phyloP scores from a whole-genome alignment of 2,797 vertebrate genomes.

The Microcaecilia unicolor region DNA sequence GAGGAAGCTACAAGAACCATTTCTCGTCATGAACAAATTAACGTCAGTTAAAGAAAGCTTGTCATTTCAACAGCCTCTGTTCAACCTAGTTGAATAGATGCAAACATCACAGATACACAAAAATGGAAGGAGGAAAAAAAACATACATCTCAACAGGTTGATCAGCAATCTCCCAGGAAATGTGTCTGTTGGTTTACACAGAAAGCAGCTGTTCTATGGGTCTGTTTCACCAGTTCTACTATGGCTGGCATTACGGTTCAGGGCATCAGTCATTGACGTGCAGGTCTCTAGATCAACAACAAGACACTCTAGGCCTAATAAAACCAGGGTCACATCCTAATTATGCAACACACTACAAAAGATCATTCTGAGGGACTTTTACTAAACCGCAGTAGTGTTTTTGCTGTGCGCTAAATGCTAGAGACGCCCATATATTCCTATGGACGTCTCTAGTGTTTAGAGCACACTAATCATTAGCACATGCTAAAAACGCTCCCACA shows the following conservation, averaged over 20 bases:
- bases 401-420: too few relatives aligned
- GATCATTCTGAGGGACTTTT: too few relatives aligned
- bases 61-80: conserved; percentile 14
- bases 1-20: conserved; percentile 8
- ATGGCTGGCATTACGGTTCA: conserved; percentile 31
- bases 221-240: conserved; percentile 10
- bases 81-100: conserved; percentile 19
- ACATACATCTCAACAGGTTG: conserved; percentile 19
- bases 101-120: conserved; percentile 5
- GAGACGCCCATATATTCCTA: too few relatives aligned
- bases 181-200: conserved; percentile 15
- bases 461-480: too few relatives aligned
- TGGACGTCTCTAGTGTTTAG: too few relatives aligned
- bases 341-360: conserved; percentile 19
- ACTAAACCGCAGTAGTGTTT: too few relatives aligned
- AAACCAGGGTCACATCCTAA: conserved; percentile 32
- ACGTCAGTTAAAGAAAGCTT: conserved; percentile 20
- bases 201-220: conserved; percentile 22
- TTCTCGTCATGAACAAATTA: conserved; percentile 26
- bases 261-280: conserved; percentile 48
- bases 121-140: background rate
- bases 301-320: conserved; percentile 29
- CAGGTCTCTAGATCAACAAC: conserved; percentile 38
- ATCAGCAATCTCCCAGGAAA: conserved; percentile 26
- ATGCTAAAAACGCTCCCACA: too few relatives aligned